phyloP scores from a whole-genome alignment of 2,888 invertebrate species.

The Salticus scenicus region DNA sequence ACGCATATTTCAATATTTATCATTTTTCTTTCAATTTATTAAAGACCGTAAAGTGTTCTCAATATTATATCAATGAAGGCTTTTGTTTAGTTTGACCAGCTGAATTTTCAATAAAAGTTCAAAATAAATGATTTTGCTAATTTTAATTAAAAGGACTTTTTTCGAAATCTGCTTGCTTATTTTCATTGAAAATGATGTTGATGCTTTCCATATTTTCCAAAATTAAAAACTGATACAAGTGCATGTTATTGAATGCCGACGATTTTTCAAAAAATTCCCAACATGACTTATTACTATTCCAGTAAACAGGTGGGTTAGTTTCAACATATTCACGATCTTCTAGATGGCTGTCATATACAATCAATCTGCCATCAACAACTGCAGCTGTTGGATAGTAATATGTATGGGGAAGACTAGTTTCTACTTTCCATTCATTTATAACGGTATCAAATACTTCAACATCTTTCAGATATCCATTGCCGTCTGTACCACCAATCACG shows the following conservation, averaged over 20 bases:
- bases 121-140: too few species aligned
- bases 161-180: not conserved
- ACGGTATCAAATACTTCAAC: constrained; percentile 25
- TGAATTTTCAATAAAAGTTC: too few species aligned
- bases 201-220: not conserved
- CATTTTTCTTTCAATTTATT: too few species aligned
- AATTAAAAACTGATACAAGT: not conserved
- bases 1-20: too few species aligned
- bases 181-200: not conserved
- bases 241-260: not conserved
- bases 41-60: too few species aligned
- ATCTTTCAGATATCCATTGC: not conserved
- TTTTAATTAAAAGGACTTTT: constrained; percentile 14
- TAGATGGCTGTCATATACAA: constrained; percentile 24
- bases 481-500: constrained; percentile 21
- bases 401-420: constrained; percentile 13
- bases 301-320: constrained; percentile 4
- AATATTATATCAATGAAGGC: too few species aligned
- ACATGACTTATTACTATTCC: not conserved
- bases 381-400: constrained; percentile 10
- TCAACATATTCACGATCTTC: not conserved
- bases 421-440: not conserved
- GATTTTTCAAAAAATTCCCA: not conserved
- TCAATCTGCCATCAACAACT: not conserved
- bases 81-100: too few species aligned